Evolutionary conservation across 2,888 invertebrate genomes (phyloP), one percentile per base, ranked within the genome.

Genomic region (Catocala sponsa): DNA sequence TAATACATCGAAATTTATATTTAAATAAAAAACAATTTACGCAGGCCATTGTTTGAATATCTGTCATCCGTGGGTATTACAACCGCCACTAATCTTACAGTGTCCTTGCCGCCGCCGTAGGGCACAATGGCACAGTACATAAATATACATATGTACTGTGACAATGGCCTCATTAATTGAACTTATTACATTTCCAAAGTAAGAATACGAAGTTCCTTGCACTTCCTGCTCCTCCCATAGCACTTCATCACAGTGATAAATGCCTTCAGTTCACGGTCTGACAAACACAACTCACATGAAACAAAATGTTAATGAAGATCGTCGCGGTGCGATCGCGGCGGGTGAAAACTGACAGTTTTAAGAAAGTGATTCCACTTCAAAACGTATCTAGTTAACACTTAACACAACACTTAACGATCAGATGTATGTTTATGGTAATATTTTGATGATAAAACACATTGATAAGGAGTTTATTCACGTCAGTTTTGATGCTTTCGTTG

Each of bases 301-400:
- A 25, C 25, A 25, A 25, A 80, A 76, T 72, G 63, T 59, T 72
- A 72, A 80, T 75, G 55, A 41, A 63, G 25, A 25, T 25, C 25
- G 25, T 59, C 55, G 43, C 53, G 9, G 6, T 7, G 1, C 35
- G 9, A 7, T 7, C 61, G 54, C 64, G 64, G 49, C 61, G 49
- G 65, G 80, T 79, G 80, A 67, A 67, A 72, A 70, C 60, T 1
- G 59, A 75, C 73, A 74, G 74, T 75, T 69, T 54, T 54, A 74
- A 67, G 59, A 72, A 74, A 76, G 63, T 80, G 64, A 74, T 76
- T 83, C 79, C 79, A 75, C 76, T 35, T 59, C 41, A 63, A 25
- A 59, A 59, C 59, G 55, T 53, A 72, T 70, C 41, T 71, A 74
- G 77, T 79, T 77, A 75, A 68, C 65, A 68, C 62, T 61, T 44